phyloP scores from a whole-genome alignment of 2,113 vertebrate species.

The Antechinus flavipes region DNA sequence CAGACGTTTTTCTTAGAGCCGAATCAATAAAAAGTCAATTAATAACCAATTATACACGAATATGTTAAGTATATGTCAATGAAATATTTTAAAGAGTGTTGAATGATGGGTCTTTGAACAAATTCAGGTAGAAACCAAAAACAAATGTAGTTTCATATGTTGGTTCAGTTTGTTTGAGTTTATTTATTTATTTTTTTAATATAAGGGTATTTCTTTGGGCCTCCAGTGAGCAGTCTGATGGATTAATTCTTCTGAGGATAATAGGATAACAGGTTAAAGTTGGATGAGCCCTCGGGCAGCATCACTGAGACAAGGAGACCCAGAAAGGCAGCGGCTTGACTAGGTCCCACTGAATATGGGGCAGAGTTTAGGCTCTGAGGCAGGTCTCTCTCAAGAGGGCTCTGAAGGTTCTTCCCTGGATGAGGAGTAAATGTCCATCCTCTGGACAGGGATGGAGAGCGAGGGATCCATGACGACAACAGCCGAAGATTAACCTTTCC shows the following conservation, averaged over 20 bases:
- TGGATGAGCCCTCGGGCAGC: background rate
- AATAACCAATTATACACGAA: background rate
- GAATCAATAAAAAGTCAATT: background rate
- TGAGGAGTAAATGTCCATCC: background rate
- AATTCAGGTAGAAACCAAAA: background rate
- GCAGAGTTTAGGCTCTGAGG: background rate
- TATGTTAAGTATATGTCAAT: background rate
- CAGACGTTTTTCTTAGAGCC: background rate
- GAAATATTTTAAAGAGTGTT: background rate
- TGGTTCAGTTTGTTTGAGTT: background rate
- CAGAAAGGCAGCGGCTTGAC: background rate
- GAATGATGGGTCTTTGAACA: background rate
- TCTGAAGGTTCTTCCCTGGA: background rate
- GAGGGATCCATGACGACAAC: background rate
- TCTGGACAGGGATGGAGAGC: background rate
- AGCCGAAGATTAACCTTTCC: background rate
- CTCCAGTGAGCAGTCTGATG: background rate
- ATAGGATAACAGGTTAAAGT: background rate
- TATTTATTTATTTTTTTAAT: background rate
- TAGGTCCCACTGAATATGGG: background rate
- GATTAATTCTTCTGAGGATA: background rate
- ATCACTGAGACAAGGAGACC: background rate
- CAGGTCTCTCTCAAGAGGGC: background rate
- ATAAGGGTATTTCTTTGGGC: background rate
- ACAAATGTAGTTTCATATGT: background rate